Evolutionary conservation across 2,797 vertebrate genomes (phyloP), one percentile per base, ranked within the genome.

Genomic region (Psittacula derbiana): DNA sequence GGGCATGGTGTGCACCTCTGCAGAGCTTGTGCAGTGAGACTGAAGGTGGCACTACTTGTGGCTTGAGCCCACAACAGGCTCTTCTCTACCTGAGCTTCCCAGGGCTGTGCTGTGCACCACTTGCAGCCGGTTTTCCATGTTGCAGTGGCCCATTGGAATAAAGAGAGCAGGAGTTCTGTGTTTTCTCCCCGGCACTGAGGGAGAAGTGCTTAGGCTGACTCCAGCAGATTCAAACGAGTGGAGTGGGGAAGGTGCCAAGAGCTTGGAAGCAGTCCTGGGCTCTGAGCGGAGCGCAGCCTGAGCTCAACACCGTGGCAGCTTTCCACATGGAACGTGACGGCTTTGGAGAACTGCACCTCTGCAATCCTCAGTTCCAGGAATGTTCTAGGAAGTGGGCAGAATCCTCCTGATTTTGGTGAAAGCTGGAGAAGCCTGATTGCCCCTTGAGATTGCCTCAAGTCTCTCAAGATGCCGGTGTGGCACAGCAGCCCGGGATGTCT

Each of bases 321-420:
- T 50, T 80, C 36, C 89, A 44, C 87, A 8, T n/a, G 94, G 94
- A 96, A 96, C 90, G 91, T 92, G 94, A 57, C 8, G 12, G 85
- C 75, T 25, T 30, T 38, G 84, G 43, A 80, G 92, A 66, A 4
- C 91, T 43, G 84, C 92, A 87, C 94, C 94, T 91, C 92, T 12
- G 86, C 81, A 1, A 8, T 43, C 40, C 86, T 25, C 79, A 89
- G 43, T 96, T 96, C 96, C 95, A 96, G 96, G 95, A 96, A 96
- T 96, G 95, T 97, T 95, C 96, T 69, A 92, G 95, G 95, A 96
- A 97, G 93, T 70, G 88, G 83, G 88, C 93, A 95, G 94, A 84
- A 95, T 92, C 76, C 88, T 84, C 8, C 86, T n/a, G 86, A 3
- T 13, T 66, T 36, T 33, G 90, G 60, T 8, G 69, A 55, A 69